Base-by-base conservation (phyloP, 2,888 invertebrate genomes). In the Platypus cylindrus region DNA sequence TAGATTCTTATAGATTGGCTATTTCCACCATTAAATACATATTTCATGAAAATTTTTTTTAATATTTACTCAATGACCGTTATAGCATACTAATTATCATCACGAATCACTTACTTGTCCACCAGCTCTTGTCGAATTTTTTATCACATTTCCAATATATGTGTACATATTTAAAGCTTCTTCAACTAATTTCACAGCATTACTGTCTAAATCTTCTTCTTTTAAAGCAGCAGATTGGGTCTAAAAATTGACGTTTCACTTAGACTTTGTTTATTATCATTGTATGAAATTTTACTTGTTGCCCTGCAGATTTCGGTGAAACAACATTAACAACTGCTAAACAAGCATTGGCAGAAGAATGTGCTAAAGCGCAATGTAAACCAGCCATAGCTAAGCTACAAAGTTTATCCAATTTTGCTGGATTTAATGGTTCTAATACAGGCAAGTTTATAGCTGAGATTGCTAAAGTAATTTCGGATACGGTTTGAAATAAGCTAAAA, bases 101-200 rank as follows among this genome's bases (percentile, higher is more conserved):
- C 9, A 24, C n/a, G n/a, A 24, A 24, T 24, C 30, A 68, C 75
- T 75, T 65, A 85, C 85, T 60, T 81, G 82, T 43, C 86, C 86
- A 31, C 86, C 86, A 30, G 87, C 85, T 48, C 90, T 71, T 0
- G 90, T 86, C 3, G 90, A 90, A 34, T 72, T 73, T 55, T 80
- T 82, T 48, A 91, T 82, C 22, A 80, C 77, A 44, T 73, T 74
- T 2, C 85, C 82, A 38, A 90, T 78, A 46, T 74, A 73, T 46
- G 78, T 79, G 62, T 85, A 90, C 48, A 91, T 75, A 56, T 86
- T 84, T 41, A 93, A 67, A 17, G 86, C 80, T 59, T 86, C 87
- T 56, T 91, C 89, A 0, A 93, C 87, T 41, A 93, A 71, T 3
- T 75, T 75, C 2, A 84, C 77, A 0, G 86, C 84, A 51, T 81